Evolutionary conservation across 2,888 invertebrate genomes (phyloP).

Genomic region (Notocelia uddmanniana): DNA sequence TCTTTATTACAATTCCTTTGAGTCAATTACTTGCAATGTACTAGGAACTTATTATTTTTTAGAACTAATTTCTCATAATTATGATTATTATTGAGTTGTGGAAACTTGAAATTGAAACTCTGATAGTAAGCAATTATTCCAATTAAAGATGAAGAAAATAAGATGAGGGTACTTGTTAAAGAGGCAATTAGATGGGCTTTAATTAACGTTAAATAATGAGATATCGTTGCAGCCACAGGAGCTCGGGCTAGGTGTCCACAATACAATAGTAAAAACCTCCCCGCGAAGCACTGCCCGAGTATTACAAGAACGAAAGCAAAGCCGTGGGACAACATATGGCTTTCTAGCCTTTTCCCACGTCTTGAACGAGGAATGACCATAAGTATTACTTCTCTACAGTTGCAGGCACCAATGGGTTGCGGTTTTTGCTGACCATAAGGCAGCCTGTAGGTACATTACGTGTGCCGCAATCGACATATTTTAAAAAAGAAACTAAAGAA

Average conservation of each 20-base stretch:
- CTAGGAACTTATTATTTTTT: background rate
- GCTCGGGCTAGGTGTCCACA: background rate
- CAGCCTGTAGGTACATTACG: too few species aligned
- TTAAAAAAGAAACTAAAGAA: too few species aligned
- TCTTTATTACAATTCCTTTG: background rate
- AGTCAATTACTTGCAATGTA: background rate
- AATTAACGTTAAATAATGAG: background rate
- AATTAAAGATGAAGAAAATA: slow-evolving; percentile 5
- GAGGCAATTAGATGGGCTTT: background rate
- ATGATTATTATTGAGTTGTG: background rate
- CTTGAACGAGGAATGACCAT: too few species aligned
- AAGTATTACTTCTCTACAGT: too few species aligned
- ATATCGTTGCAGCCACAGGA: background rate
- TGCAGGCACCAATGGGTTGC: too few species aligned
- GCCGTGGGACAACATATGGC: too few species aligned
- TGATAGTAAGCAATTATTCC: slow-evolving; percentile 9
- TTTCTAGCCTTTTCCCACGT: too few species aligned
- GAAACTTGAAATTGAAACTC: slow-evolving; percentile 9
- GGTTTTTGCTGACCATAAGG: too few species aligned
- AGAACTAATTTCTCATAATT: slow-evolving; percentile 3
- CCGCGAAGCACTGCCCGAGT: too few species aligned
- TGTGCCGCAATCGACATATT: too few species aligned
- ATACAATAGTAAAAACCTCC: too few species aligned
- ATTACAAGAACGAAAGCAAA: too few species aligned
- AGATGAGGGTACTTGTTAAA: background rate